Percentiles rank a stretch among this genome's conserved stretches.
phyloP scores from a whole-genome alignment of 2,888 invertebrate species.

The Polymixis lichenea region DNA sequence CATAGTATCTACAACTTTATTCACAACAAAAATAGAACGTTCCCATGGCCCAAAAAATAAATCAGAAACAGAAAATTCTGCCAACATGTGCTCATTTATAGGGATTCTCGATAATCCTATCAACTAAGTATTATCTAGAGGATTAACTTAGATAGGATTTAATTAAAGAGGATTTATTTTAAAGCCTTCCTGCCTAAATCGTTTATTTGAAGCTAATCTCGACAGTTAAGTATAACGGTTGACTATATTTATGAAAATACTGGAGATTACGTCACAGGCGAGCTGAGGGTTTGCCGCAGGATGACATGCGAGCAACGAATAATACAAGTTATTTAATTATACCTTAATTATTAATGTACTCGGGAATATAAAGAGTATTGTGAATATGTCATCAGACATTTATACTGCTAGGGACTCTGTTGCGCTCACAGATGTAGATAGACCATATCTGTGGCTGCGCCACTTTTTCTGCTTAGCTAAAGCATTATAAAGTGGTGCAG shows the following conservation, averaged over 20 bases:
- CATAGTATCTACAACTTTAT: not conserved
- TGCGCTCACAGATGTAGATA: no score
- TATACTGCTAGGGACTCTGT: no score
- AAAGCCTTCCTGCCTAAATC: conserved; percentile 33
- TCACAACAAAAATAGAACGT: not conserved
- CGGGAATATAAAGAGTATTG: not conserved
- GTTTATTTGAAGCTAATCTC: conserved; percentile 18
- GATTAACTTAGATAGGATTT: conserved; percentile 28
- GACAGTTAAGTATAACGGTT: conserved; percentile 9
- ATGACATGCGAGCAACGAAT: not conserved
- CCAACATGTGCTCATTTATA: conserved; percentile 9
- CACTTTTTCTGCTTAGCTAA: no score
- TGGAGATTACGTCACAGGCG: not conserved
- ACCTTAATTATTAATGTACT: not conserved
- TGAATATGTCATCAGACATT: not conserved
- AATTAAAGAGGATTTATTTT: conserved; percentile 48
- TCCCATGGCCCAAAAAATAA: not conserved
- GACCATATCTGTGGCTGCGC: no score
- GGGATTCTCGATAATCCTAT: conserved; percentile 35
- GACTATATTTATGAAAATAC: conserved; percentile 21
- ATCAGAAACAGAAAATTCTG: not conserved
- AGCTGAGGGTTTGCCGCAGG: not conserved
- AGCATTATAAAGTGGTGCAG: no score
- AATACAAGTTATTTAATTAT: not conserved
- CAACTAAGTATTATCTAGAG: conserved; percentile 17